Percentiles rank a stretch among this genome's conserved stretches.
phyloP scores from a whole-genome alignment of 2,113 vertebrate genomes.

The Urocynchramus pylzowi region DNA sequence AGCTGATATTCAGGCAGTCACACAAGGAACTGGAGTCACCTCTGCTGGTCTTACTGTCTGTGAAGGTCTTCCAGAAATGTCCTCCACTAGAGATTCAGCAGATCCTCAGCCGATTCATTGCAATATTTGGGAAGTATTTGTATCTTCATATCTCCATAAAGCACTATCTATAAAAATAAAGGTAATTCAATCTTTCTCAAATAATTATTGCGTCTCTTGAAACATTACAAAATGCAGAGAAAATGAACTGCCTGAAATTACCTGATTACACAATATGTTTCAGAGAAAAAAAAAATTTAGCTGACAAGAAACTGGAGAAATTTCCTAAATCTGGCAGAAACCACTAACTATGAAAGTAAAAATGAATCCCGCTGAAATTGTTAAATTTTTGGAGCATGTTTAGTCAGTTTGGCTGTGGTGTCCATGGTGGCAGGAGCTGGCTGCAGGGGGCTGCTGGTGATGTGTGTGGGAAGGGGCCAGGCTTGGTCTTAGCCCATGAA shows the following conservation, averaged over 20 bases:
- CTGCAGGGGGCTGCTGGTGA: neutral
- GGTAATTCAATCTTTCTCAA: neutral
- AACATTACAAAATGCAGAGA: neutral
- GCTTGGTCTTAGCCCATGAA: neutral
- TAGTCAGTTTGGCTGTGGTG: neutral
- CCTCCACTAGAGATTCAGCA: neutral
- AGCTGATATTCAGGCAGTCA: neutral
- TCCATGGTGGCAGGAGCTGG: rapidly evolving
- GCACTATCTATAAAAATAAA: neutral
- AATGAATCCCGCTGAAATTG: neutral
- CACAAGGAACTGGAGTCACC: neutral
- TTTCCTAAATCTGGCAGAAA: neutral
- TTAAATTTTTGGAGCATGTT: neutral
- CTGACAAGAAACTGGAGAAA: neutral
- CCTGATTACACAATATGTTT: neutral
- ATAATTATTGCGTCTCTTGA: no score
- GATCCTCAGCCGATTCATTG: neutral
- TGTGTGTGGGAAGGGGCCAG: rapidly evolving
- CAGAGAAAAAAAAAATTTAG: neutral
- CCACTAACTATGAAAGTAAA: neutral
- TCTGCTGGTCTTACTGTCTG: neutral
- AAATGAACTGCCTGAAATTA: neutral
- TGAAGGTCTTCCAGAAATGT: neutral
- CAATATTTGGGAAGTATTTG: neutral
- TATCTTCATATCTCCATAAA: neutral